A percentile compares a stretch with the other conserved stretches of the same genome.
Conservation (phyloP, 1,140 invertebrate species). For the Drosophila rhopaloa region DNA sequence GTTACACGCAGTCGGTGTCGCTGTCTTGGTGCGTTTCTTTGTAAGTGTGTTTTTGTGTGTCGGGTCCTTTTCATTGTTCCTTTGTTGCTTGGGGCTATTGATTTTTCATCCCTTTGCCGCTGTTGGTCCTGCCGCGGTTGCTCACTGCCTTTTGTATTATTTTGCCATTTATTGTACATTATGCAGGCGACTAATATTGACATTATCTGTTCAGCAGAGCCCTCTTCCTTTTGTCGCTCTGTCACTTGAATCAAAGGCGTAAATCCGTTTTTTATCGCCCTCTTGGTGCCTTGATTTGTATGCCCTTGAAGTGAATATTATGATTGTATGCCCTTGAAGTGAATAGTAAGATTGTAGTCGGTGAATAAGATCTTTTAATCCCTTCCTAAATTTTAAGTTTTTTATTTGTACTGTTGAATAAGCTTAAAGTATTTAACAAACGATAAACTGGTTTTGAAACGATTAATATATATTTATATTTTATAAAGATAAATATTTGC, state of each 20-base stretch:
- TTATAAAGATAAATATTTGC: too few relatives aligned
- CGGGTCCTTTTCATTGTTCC: conserved; percentile 54
- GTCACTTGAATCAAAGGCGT: conserved; percentile 59
- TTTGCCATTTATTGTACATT: conserved; percentile 84
- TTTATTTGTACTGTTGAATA: too few relatives aligned
- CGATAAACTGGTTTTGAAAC: too few relatives aligned
- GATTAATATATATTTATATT: too few relatives aligned
- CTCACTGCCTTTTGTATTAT: conserved; percentile 73
- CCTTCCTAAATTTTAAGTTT: too few relatives aligned
- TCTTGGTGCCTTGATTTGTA: not conserved
- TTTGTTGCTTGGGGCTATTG: conserved; percentile 66
- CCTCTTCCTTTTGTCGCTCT: conserved; percentile 46
- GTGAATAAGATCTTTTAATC: too few relatives aligned
- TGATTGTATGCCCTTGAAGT: too few relatives aligned
- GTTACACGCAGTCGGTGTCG: conserved; percentile 55
- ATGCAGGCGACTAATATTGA: conserved; percentile 84
- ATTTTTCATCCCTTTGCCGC: conserved; percentile 69
- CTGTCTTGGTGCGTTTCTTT: conserved; percentile 26
- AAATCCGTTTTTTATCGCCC: conserved; percentile 69
- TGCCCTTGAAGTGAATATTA: not conserved
- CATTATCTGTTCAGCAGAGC: conserved; percentile 71
- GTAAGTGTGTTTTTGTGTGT: conserved; percentile 2
- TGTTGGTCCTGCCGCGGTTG: conserved; percentile 9
- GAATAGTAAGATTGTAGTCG: too few relatives aligned
- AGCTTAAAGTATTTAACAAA: too few relatives aligned